phyloP scores from a whole-genome alignment of 2,888 invertebrate species.

The Achlya flavicornis region DNA sequence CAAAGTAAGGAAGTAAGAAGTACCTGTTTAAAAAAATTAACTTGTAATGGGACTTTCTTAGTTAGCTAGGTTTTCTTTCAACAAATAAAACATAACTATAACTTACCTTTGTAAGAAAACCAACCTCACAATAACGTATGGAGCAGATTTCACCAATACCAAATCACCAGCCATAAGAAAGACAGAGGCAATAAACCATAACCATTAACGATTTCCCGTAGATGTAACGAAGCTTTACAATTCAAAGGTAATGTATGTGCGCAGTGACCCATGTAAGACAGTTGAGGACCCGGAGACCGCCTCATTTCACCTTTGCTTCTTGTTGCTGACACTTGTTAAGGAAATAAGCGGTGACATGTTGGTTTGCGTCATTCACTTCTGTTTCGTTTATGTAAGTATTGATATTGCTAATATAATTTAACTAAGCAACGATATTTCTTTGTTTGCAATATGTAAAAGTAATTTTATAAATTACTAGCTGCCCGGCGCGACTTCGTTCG shows the following conservation, averaged over 20 bases:
- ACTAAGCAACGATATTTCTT: background rate
- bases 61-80: too few relatives aligned
- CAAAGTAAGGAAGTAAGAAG: too few relatives aligned
- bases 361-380: background rate
- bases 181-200: background rate
- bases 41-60: too few relatives aligned
- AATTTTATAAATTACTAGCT: too few relatives aligned
- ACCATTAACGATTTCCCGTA: constrained; percentile 9
- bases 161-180: background rate
- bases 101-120: background rate
- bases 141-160: background rate
- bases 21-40: too few relatives aligned
- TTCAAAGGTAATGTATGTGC: constrained; percentile 8
- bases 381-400: constrained; percentile 4
- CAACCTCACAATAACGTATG: background rate
- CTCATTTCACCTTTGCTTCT: constrained; percentile 12
- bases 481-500: too few relatives aligned
- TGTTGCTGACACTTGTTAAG: constrained; percentile 5
- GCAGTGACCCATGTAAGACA: constrained; percentile 18
- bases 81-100: too few relatives aligned
- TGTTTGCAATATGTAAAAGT: too few relatives aligned
- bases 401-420: constrained; percentile 6
- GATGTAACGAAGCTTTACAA: constrained; percentile 19
- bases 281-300: background rate
- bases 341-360: background rate